Percentiles rank a stretch among this genome's conserved stretches.
phyloP scores from a whole-genome alignment of 1,140 invertebrate species.

The Drosophila nigrodunni region DNA sequence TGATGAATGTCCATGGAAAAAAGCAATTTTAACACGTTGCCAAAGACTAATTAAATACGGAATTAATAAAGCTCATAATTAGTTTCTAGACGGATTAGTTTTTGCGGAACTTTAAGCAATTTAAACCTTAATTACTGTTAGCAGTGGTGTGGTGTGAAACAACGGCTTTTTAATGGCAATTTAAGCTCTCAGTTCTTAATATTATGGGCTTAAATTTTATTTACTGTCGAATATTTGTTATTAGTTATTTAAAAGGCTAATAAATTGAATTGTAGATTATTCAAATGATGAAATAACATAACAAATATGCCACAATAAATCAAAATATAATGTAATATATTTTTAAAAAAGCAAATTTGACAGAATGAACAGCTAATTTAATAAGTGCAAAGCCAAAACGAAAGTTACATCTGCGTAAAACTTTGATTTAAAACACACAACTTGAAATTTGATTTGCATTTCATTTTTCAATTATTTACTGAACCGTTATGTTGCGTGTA shows the following conservation, averaged over 20 bases:
- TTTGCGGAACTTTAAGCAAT: too few species aligned
- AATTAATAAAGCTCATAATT: slow-evolving; percentile 2
- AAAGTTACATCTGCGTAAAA: neutral
- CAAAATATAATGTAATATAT: neutral
- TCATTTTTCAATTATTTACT: slow-evolving; percentile 5
- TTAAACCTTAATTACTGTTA: too few species aligned
- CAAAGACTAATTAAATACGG: slow-evolving; percentile 13
- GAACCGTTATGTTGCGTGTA: slow-evolving; percentile 13
- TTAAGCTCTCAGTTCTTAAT: too few species aligned
- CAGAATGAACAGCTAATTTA: neutral
- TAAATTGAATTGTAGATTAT: too few species aligned
- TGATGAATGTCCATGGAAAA: slow-evolving; percentile 28
- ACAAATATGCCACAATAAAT: too few species aligned
- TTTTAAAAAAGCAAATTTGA: neutral
- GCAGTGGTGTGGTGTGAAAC: too few species aligned
- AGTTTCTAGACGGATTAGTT: too few species aligned
- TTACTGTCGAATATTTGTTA: too few species aligned
- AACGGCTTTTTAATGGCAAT: too few species aligned
- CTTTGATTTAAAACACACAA: slow-evolving; percentile 10
- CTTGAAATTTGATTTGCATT: slow-evolving; percentile 3
- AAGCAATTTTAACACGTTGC: slow-evolving; percentile 24
- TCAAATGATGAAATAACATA: too few species aligned
- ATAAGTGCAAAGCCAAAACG: neutral
- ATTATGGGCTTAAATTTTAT: too few species aligned
- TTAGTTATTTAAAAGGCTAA: too few species aligned